Percentiles rank a stretch among this genome's conserved stretches.
Evolutionary conservation across 2,113 vertebrate genomes (phyloP).

Genomic region (Scatophagus argus): DNA sequence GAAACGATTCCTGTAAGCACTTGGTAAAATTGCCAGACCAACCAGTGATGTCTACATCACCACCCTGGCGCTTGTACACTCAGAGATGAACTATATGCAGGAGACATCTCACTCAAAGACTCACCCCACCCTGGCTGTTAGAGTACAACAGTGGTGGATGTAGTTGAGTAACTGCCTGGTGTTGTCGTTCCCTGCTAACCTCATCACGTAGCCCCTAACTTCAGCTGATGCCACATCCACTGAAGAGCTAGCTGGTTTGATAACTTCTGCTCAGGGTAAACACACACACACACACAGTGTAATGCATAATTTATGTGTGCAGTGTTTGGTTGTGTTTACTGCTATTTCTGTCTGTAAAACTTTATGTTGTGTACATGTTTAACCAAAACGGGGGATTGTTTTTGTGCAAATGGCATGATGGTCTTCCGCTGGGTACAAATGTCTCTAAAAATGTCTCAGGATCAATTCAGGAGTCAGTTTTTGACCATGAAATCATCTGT

Average conservation of each 20-base stretch:
- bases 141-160: not conserved
- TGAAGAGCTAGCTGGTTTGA: not conserved
- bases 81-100: not conserved
- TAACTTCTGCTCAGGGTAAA: slow-evolving; percentile 45
- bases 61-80: not conserved
- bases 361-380: not conserved
- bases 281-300: slow-evolving; percentile 24
- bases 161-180: not conserved
- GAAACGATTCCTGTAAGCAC: no score
- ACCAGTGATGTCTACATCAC: slow-evolving; percentile 18
- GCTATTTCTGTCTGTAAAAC: slow-evolving; percentile 5
- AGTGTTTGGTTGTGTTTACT: slow-evolving; percentile 15
- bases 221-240: slow-evolving; percentile 36
- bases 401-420: not conserved
- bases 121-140: not conserved
- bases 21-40: not conserved
- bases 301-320: slow-evolving; percentile 20
- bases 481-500: not conserved
- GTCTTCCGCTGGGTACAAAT: not conserved
- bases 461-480: not conserved
- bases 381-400: not conserved
- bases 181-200: slow-evolving; percentile 18
- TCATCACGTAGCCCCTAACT: slow-evolving; percentile 51
- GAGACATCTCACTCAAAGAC: not conserved
- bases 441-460: not conserved